phyloP scores from a whole-genome alignment of 2,113 vertebrate genomes.

The Notechis scutatus region DNA sequence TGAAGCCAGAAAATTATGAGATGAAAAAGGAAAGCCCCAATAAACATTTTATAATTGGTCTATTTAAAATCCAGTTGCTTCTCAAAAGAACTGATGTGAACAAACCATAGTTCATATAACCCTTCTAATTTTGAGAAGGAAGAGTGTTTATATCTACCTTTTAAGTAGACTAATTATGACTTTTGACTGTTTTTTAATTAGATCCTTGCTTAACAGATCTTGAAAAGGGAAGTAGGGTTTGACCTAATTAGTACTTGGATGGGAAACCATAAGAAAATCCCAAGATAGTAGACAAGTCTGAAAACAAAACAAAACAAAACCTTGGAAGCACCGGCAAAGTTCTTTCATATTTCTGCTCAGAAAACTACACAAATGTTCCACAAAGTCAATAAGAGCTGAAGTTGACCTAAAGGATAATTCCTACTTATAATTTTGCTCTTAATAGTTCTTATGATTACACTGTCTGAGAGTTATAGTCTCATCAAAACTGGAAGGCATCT shows the following conservation, averaged over 20 bases:
- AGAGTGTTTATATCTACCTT: neutral
- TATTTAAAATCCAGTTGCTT: conserved; percentile 30
- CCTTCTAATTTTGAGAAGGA: neutral
- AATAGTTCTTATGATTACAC: neutral
- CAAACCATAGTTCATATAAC: neutral
- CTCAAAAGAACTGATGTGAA: conserved; percentile 2
- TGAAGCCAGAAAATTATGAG: conserved; percentile 22
- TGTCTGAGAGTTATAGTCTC: neutral
- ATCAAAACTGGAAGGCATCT: neutral
- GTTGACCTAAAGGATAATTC: neutral
- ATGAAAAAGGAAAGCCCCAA: conserved; percentile 41
- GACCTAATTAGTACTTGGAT: neutral
- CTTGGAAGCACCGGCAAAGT: neutral
- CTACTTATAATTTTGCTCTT: neutral
- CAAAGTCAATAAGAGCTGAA: neutral
- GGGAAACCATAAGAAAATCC: neutral
- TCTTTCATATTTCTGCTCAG: neutral
- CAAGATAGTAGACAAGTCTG: neutral
- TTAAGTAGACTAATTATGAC: neutral
- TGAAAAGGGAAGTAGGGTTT: neutral
- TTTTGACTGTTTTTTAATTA: neutral
- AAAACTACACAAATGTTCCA: neutral
- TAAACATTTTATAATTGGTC: conserved; percentile 45
- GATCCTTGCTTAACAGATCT: neutral
- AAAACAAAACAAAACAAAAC: neutral